A percentile compares a stretch with the other conserved stretches of the same genome.
phyloP scores from a whole-genome alignment of 1,140 invertebrate species.

The Thalassaphorura encarpata region DNA sequence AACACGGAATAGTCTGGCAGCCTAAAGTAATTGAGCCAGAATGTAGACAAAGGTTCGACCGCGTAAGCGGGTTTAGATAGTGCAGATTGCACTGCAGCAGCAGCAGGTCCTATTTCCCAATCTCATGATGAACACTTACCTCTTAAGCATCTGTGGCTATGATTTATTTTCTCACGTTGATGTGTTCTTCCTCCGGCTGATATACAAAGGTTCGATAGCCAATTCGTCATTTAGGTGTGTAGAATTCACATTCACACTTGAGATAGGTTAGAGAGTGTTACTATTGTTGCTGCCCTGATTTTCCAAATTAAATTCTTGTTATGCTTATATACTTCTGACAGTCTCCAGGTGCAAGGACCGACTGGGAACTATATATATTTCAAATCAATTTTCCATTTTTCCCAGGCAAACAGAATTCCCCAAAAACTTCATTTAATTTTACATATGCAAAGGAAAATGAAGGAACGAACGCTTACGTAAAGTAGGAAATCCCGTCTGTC shows the following conservation, averaged over 20 bases:
- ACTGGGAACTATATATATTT: too few species aligned
- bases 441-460: too few species aligned
- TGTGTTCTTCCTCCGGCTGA: not conserved
- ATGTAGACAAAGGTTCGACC: not conserved
- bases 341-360: not conserved
- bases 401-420: too few species aligned
- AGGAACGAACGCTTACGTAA: too few species aligned
- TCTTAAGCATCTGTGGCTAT: slow-evolving; percentile 9
- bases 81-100: not conserved
- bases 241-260: not conserved
- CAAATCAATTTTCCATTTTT: too few species aligned
- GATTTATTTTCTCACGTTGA: slow-evolving; percentile 13
- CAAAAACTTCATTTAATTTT: too few species aligned
- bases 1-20: not conserved
- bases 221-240: not conserved
- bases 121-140: too few species aligned
- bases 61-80: not conserved
- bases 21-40: not conserved
- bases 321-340: not conserved
- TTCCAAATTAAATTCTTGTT: not conserved
- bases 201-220: not conserved
- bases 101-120: too few species aligned
- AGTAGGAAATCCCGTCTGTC: too few species aligned
- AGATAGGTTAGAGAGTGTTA: not conserved
- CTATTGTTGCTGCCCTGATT: not conserved